These are phyloP conservation scores for Phoenicopterus ruber DNA, from an alignment of 2,113 vertebrate genomes.

Conservation along the genomic window DNA sequence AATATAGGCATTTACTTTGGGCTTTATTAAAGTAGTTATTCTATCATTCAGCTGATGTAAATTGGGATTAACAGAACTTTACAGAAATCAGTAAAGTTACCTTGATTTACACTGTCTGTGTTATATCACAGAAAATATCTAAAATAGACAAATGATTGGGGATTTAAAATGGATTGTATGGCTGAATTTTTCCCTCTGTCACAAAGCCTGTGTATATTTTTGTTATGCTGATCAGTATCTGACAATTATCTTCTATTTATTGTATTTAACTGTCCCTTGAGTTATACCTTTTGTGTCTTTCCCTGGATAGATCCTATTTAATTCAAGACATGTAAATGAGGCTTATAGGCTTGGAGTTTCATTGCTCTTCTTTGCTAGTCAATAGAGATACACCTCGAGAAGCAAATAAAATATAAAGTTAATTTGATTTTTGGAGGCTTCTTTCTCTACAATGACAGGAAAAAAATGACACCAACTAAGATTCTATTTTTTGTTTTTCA, in stretches of 20 bases:
- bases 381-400: background rate
- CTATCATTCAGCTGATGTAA: background rate
- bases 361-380: background rate
- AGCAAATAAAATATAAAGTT: background rate
- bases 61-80: background rate
- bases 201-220: background rate
- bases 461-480: background rate
- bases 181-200: background rate
- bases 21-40: background rate
- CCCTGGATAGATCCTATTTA: background rate
- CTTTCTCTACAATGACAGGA: background rate
- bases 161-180: background rate
- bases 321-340: background rate
- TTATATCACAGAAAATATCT: background rate
- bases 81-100: background rate
- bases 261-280: background rate
- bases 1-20: background rate
- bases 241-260: background rate
- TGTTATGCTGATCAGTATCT: background rate
- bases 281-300: background rate
- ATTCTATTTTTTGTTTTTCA: background rate
- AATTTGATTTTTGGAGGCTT: background rate
- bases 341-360: background rate
- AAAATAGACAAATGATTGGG: background rate
- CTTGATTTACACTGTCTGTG: background rate